Evolutionary conservation across 2,888 invertebrate species (phyloP), one percentile per base, ranked within the genome.

Genomic region (Catocala fraxini): DNA sequence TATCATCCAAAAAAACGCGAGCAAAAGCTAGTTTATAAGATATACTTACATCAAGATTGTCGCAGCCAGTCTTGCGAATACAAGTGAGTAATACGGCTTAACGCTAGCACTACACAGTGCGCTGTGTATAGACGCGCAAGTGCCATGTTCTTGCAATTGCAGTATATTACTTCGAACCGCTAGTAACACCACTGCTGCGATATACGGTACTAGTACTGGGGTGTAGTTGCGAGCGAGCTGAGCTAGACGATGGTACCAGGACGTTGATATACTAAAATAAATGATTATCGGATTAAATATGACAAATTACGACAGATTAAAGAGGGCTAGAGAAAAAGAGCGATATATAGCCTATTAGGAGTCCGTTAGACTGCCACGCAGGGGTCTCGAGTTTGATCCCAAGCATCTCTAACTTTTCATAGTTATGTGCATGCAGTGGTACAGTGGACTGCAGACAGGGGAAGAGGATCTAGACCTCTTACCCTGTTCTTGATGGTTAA

Each of bases 161-260:
- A 84, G 55, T 2, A 92, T 68, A 43, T 79, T 90, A 42, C 79
- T 85, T 47, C 95, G 91, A 0, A 96, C 89, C 0, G 95, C 95
- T 71, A 97, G 85, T 5, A 97, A 83, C 0, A 96, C 75, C 41
- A 97, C 95, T 1, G 96, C 96, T 0, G 95, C 95, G 5, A 97
- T 84, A 83, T 97, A 97, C 0, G 97, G 95, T 0, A 96, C 90
- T 6, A 97, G 77, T 70, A 96, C 91, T 1, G 96, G 94, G 0
- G 95, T 92, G 83, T 96, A 97, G 85, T 96, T 95, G 43, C 97
- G 94, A 2, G 96, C 95, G 41, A 97, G 84, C 79, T 97, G 96
- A 0, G 95, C 95, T 6, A 96, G 81, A 0, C 95, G 94, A 56
- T 95, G 95, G 63, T 95, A 92, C 86, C 96, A 89, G 0, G 96